Conservation (phyloP, 2,797 vertebrate species). For the Siniperca scherzeri region DNA sequence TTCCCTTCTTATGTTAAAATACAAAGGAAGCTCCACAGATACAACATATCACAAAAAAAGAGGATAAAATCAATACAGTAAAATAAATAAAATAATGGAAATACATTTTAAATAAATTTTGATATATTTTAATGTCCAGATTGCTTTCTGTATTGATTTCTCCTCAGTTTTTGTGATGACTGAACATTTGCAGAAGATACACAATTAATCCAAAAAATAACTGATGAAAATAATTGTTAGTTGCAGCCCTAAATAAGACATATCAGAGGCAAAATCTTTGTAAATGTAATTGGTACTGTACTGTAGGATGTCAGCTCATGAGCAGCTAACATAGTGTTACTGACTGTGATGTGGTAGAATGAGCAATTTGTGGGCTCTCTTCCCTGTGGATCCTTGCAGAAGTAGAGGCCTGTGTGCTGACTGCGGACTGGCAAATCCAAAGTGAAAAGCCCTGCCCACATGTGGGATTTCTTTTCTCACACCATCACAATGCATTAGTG, state of each 20-base stretch:
- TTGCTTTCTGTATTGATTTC: neutral
- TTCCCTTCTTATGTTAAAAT: no score
- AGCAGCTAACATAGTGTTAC: constrained; percentile 40
- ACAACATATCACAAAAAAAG: no score
- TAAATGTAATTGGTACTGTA: neutral
- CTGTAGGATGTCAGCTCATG: constrained; percentile 18
- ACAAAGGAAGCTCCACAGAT: no score
- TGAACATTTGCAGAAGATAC: neutral
- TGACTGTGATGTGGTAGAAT: constrained; percentile 53
- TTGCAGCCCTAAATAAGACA: neutral
- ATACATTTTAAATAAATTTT: no score
- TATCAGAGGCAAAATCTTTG: neutral
- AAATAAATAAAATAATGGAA: no score
- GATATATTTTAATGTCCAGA: neutral
- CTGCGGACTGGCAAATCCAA: constrained; percentile 65
- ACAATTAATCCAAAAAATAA: neutral
- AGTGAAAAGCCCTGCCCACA: constrained; percentile 69
- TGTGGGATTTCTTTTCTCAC: constrained; percentile 60
- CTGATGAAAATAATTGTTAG: neutral
- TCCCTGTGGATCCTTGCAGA: constrained; percentile 59
- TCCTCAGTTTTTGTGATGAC: neutral
- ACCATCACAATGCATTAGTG: constrained; percentile 62
- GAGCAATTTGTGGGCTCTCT: constrained; percentile 53
- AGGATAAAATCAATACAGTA: no score
- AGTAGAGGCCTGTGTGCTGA: constrained; percentile 46